These are phyloP conservation scores for Xerus inauris DNA, from an alignment of 2,113 vertebrate species.

Conservation along the genomic window DNA sequence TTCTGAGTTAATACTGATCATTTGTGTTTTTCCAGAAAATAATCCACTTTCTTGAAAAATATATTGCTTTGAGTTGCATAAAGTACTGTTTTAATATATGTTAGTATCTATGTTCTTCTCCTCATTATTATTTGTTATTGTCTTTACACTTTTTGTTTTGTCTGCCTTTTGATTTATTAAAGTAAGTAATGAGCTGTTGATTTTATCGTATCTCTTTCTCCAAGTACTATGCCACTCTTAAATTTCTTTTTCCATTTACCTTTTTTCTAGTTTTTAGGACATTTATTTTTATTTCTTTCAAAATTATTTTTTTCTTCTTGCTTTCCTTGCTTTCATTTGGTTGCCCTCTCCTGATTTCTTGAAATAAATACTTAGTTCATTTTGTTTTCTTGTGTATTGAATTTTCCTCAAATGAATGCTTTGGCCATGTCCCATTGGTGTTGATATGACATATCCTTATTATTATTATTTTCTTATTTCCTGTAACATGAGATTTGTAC, in stretches of 20 bases:
- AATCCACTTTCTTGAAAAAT: not conserved
- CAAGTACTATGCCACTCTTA: not conserved
- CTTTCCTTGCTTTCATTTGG: not conserved
- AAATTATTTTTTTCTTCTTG: not conserved
- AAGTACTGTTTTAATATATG: not conserved
- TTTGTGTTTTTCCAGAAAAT: not conserved
- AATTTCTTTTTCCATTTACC: not conserved
- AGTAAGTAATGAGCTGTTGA: not conserved
- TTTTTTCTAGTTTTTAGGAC: not conserved
- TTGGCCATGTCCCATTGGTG: not conserved
- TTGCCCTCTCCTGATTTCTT: not conserved
- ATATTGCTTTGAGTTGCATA: not conserved
- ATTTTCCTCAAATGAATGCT: not conserved
- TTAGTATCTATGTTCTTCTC: not conserved
- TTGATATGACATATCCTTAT: not conserved
- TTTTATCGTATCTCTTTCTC: not conserved
- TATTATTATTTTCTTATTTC: not conserved
- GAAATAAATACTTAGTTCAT: not conserved
- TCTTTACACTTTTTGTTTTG: not conserved
- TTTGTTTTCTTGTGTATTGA: not conserved
- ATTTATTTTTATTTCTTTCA: not conserved
- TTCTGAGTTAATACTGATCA: not conserved
- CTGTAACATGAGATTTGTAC: not conserved
- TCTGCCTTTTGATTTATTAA: not conserved
- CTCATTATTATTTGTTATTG: not conserved